These are phyloP conservation scores for Saturnia pavonia DNA, from an alignment of 2,888 invertebrate genomes.

Conservation along the genomic window DNA sequence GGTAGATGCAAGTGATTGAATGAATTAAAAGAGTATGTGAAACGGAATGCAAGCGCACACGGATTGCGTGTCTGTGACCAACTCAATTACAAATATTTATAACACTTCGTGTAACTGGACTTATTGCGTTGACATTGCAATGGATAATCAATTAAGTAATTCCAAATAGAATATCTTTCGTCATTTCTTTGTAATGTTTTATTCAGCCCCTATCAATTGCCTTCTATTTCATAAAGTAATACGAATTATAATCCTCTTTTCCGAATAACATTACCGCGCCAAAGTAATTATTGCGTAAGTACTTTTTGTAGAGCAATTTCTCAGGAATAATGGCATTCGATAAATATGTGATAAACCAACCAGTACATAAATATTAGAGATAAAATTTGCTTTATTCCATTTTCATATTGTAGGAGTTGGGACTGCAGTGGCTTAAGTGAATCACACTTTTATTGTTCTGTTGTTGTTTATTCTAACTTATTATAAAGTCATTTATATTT, in stretches of 20 bases:
- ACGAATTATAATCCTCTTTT: neutral
- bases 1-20: neutral
- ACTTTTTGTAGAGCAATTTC: neutral
- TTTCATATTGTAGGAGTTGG: too few relatives aligned
- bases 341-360: neutral
- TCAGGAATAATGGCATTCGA: neutral
- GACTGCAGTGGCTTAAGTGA: too few relatives aligned
- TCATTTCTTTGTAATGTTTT: neutral
- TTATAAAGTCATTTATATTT: too few relatives aligned
- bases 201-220: neutral
- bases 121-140: slow-evolving; percentile 1
- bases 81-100: neutral
- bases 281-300: neutral
- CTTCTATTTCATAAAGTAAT: neutral
- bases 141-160: slow-evolving; percentile 10
- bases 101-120: slow-evolving; percentile 3
- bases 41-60: slow-evolving; percentile 5
- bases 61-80: neutral
- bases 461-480: too few relatives aligned
- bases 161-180: neutral
- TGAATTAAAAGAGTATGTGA: neutral
- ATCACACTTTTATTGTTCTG: too few relatives aligned
- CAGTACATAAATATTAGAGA: neutral
- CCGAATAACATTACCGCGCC: neutral
- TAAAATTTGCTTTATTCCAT: neutral